A percentile compares a stretch with the other conserved stretches of the same genome.
These are phyloP conservation scores for Cydia amplana DNA, from an alignment of 1,140 invertebrate species.

Conservation along the genomic window DNA sequence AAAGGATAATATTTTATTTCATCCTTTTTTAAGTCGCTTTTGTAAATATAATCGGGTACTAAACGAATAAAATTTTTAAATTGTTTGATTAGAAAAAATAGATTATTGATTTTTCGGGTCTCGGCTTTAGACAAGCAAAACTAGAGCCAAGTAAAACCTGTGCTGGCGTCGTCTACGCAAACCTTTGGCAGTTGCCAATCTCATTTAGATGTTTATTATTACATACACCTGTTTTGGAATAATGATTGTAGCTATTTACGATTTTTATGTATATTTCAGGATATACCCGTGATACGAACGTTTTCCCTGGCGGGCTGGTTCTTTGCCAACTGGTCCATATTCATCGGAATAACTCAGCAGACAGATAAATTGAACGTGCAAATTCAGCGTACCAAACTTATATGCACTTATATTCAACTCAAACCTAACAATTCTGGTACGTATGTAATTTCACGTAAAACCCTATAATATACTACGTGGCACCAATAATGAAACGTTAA, in stretches of 20 bases:
- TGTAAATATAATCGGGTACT: no score
- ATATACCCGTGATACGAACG: constrained; percentile 41
- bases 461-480: no score
- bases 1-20: no score
- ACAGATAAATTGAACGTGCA: constrained; percentile 51
- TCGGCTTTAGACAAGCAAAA: no score
- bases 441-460: neutral
- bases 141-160: no score
- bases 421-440: constrained; percentile 50
- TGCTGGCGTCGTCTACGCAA: no score
- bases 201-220: neutral
- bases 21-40: no score
- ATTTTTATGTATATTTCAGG: constrained; percentile 19
- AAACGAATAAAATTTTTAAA: no score
- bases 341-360: constrained; percentile 35
- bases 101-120: no score
- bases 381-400: constrained; percentile 53
- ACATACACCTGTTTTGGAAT: neutral
- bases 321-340: constrained; percentile 43
- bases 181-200: no score
- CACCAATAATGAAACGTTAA: no score
- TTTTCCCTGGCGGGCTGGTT: constrained; percentile 42
- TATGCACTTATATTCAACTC: constrained; percentile 58
- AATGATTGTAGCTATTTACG: neutral
- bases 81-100: no score